Conservation (phyloP, 2,797 vertebrate species). For the Carduelis carduelis region DNA sequence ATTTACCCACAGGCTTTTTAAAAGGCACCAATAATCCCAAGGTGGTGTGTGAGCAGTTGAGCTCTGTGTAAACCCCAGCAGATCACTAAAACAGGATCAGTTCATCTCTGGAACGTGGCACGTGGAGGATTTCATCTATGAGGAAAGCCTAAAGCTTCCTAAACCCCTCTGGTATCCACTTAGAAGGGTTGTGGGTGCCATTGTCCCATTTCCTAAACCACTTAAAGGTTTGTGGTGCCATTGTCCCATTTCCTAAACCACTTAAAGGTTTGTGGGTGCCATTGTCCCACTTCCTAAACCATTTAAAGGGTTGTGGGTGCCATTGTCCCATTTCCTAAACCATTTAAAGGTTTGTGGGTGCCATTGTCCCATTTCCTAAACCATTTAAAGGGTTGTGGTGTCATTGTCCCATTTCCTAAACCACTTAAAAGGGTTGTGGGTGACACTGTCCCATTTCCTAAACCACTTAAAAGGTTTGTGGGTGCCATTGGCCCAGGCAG, state of each 20-base stretch:
- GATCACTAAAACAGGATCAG: neutral
- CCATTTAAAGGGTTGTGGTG: too few species aligned
- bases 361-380: neutral
- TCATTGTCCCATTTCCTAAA: too few species aligned
- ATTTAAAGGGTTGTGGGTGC: too few species aligned
- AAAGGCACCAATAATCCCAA: neutral
- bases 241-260: too few species aligned
- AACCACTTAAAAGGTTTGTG: neutral
- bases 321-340: too few species aligned
- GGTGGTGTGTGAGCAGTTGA: neutral
- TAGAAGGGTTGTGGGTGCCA: neutral
- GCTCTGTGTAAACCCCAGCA: conserved; percentile 26
- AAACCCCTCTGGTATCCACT: neutral
- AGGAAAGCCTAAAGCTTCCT: neutral
- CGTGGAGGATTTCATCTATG: neutral
- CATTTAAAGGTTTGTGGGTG: neutral
- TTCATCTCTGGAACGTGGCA: neutral
- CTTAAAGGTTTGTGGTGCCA: too few species aligned
- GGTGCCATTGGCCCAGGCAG: neutral
- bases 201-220: neutral
- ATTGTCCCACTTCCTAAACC: neutral
- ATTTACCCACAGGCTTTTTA: conserved; percentile 1
- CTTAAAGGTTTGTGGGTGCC: too few species aligned
- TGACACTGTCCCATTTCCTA: neutral
- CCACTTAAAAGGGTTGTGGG: neutral